Base-by-base conservation (phyloP, 2,888 invertebrate species). In the Stenolophus ochropezus region DNA sequence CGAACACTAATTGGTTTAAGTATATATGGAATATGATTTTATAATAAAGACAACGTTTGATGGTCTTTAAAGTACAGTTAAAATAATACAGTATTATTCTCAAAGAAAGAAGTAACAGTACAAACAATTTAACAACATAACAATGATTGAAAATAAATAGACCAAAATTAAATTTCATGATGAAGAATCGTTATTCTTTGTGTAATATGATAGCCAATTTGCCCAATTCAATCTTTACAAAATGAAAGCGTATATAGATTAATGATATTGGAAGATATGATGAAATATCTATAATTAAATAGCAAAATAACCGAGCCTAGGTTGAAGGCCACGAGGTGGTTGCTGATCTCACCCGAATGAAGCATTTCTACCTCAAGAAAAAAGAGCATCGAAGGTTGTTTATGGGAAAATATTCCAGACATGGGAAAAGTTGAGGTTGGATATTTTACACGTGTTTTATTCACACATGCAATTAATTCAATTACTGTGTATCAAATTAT, bases 221-320 rank as follows among this genome's bases (percentile, higher is more conserved):
- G 33, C 11, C 1, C 33, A 11, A 42, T 42, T 8, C 11, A 42
- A 42, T 42, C 33, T 42, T 6, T 8, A 42, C 11, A 42, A 42
- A 42, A 42, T 42, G 33, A 42, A 42, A 33, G 33, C 8, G 8
- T 33, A 33, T 42, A 42, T 42, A 42, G 33, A 42, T 42, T 42
- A 42, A 42, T 42, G 33, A 42, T 42, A 42, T 42, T 42, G 33
- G 11, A 14, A 16, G 3, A 14, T 51, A 53, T 76, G 76, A 76
- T 76, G 76, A 58, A 76, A 76, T 76, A 2, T 76, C 76, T 76
- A 76, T 76, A 76, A 76, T 53, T 76, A 76, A 76, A 76, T 58
- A 58, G 21, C 27, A 58, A 76, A 76, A 76, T 58, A 58, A 14
- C 25, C 58, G 20, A 23, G 27, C 42, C 53, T 49, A 49, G 49